Percentiles rank a stretch among this genome's conserved stretches.
Evolutionary conservation across 2,113 vertebrate genomes (phyloP).

Genomic region (Cranoglanis bouderius): DNA sequence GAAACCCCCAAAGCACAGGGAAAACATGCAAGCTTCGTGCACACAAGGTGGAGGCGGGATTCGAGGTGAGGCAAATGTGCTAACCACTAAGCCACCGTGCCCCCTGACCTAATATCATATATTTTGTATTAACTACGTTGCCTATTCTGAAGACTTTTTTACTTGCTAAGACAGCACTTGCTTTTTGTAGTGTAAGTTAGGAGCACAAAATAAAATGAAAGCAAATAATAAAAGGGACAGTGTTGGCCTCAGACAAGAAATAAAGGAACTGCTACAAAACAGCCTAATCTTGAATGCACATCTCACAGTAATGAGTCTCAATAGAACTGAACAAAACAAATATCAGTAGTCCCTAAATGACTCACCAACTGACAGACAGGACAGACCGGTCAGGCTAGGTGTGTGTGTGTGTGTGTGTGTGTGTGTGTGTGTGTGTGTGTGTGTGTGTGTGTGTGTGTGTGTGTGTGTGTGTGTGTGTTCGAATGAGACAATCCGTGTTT

Average conservation of each 20-base stretch:
- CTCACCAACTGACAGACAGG: conserved; percentile 32
- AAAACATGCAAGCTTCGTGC: too few species aligned
- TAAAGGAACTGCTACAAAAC: conserved; percentile 4
- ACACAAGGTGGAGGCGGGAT: too few species aligned
- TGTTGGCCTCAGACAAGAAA: too few species aligned
- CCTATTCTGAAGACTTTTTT: not conserved
- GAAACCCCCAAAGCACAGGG: too few species aligned
- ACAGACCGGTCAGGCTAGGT: conserved; percentile 26
- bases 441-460: too few species aligned
- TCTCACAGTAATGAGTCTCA: not conserved
- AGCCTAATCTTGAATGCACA: conserved; percentile 9
- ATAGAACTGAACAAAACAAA: conserved; percentile 12
- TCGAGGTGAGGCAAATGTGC: too few species aligned
- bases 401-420: conserved; percentile 23
- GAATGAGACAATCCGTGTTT: not conserved
- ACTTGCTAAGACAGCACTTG: not conserved
- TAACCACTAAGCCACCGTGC: too few species aligned
- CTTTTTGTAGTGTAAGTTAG: not conserved
- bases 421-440: not conserved
- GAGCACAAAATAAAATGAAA: not conserved
- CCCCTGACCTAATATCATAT: too few species aligned
- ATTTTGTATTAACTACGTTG: too few species aligned
- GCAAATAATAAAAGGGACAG: not conserved
- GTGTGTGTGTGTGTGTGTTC: too few species aligned
- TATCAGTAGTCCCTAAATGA: not conserved